These are phyloP conservation scores for Petrophora chlorosata DNA, from an alignment of 2,888 invertebrate genomes.

Conservation along the genomic window DNA sequence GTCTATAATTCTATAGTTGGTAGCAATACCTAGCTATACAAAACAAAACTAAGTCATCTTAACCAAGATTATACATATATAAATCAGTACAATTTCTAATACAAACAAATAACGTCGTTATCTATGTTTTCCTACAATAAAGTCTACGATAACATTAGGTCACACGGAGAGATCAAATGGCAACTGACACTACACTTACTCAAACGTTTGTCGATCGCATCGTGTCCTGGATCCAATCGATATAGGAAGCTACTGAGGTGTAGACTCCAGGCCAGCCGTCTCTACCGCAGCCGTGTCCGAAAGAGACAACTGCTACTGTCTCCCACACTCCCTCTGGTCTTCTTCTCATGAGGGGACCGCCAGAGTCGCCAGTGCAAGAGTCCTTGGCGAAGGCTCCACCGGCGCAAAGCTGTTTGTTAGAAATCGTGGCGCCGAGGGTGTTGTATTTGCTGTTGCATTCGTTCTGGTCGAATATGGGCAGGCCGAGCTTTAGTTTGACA, in stretches of 20 bases:
- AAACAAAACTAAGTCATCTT: not conserved
- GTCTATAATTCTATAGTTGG: too few species aligned
- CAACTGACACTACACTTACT: conserved; percentile 6
- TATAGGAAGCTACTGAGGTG: conserved; percentile 84
- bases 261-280: conserved; percentile 88
- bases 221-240: conserved; percentile 84
- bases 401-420: conserved; percentile 86
- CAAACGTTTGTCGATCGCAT: conserved; percentile 58
- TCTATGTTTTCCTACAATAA: conserved; percentile 7
- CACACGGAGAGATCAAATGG: conserved; percentile 17
- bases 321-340: conserved; percentile 81
- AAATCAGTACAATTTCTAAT: not conserved
- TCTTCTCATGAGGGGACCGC: conserved; percentile 88
- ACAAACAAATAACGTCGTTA: conserved; percentile 2
- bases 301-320: conserved; percentile 86
- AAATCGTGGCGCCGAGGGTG: conserved; percentile 72
- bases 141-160: conserved; percentile 9
- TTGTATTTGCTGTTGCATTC: conserved; percentile 81
- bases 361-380: conserved; percentile 90
- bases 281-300: conserved; percentile 86
- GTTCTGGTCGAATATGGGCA: conserved; percentile 81
- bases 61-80: not conserved
- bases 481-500: conserved; percentile 85
- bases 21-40: not conserved
- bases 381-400: conserved; percentile 88